phyloP scores from a whole-genome alignment of 2,797 vertebrate genomes.

The Scomberomorus guttatus region DNA sequence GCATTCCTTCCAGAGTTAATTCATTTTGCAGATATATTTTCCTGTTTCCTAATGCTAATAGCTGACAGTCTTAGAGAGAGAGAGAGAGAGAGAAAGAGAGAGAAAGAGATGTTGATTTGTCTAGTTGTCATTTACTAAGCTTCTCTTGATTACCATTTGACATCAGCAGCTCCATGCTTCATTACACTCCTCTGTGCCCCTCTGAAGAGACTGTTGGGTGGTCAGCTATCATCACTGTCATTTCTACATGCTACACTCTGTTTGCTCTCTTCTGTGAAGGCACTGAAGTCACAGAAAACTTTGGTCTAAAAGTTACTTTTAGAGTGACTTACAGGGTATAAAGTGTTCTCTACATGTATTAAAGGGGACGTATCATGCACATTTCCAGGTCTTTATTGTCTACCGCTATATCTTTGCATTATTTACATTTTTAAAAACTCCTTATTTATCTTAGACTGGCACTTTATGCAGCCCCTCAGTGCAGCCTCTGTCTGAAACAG shows the following conservation, averaged over 20 bases:
- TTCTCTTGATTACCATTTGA: slow-evolving; percentile 46
- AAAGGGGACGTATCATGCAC: too few relatives aligned
- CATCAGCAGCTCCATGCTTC: slow-evolving; percentile 56
- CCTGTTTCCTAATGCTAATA: slow-evolving; percentile 40
- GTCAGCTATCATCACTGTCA: slow-evolving; percentile 19
- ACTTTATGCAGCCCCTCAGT: too few relatives aligned
- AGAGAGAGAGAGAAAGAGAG: not conserved
- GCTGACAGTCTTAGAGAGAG: slow-evolving; percentile 23
- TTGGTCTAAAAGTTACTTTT: not conserved
- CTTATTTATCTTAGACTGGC: too few relatives aligned
- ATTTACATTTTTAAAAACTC: not conserved
- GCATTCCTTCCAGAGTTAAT: slow-evolving; percentile 37
- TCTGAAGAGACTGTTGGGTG: slow-evolving; percentile 8
- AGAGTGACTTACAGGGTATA: not conserved
- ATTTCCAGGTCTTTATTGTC: not conserved
- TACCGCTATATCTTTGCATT: not conserved
- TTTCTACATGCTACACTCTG: not conserved
- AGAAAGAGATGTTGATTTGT: slow-evolving; percentile 29
- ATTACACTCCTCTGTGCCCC: slow-evolving; percentile 38
- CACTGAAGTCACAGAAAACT: not conserved
- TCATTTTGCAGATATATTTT: slow-evolving; percentile 44
- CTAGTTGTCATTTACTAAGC: slow-evolving; percentile 45
- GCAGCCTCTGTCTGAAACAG: too few relatives aligned
- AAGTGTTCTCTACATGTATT: not conserved
- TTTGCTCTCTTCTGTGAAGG: not conserved